Evolutionary conservation across 2,797 vertebrate species (phyloP), one percentile per base, ranked within the genome.

Genomic region (Coreius guichenoti): DNA sequence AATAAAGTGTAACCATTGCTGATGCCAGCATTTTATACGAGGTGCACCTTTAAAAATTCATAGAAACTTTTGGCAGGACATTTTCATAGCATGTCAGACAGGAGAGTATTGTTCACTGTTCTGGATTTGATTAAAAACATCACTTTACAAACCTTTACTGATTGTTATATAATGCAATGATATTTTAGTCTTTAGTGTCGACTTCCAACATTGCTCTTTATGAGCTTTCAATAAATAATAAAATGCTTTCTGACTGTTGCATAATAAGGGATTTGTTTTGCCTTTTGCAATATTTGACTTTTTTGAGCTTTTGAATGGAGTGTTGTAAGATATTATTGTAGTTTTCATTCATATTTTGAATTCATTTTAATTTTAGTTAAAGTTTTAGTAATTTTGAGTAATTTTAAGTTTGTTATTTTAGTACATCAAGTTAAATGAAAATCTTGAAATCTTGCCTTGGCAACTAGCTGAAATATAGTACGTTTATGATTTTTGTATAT

Each of bases 41-140:
- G 12, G 12, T 7, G 1, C 26, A 21, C 17, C 17, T 31, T 9
- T 51, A 31, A 31, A 51, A 51, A 21, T 1, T 54, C 19, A 54
- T 56, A 29, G 31, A 54, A 23, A 23, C 5, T 14, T 51, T 33
- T 76, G 49, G 49, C 29, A 23, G 19, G 47, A 23, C 31, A 8
- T 78, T 78, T 39, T 61, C 36, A 26, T 2, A 43, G 56, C 36
- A 12, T 61, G 56, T 63, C 56, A 29, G 58, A 79, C 76, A 45
- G n/a, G 16, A 17, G 76, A 45, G 16, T 79, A 29, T 45, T 63
- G 16, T 79, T 45, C n/a, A 63, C 36, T 29, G 36, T 43, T 13
- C 56, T 29, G 56, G 56, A 78, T 56, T 45, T 45, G 56, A 79
- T 79, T 29, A 21, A 56, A 77, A 58, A 75, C 73, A 75, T 23